Base-by-base conservation (phyloP, 2,888 invertebrate species). In the Blera fallax region DNA sequence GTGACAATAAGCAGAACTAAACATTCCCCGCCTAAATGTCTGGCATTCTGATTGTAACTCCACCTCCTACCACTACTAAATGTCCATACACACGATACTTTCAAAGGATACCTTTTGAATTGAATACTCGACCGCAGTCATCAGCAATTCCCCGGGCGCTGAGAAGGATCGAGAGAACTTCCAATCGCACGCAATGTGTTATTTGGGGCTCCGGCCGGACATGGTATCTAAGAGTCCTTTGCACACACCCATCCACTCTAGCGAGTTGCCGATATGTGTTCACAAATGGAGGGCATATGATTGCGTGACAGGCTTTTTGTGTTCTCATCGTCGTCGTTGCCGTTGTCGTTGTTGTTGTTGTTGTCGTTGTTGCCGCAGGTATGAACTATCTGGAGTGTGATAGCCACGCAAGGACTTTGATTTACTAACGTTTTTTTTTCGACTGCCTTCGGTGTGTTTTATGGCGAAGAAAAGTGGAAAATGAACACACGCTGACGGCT, bases 1-100 rank as follows among this genome's bases (percentile, higher is more conserved):
- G 78, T 83, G 83, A 78, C 73, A 83, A 83, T 83, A 83, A 73
- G 50, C 83, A 78, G 62, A 78, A 78, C 83, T 65, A 78, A 77
- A 83, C 67, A 72, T 73, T 83, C 73, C 67, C 65, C 67, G 2
- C 83, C 78, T 56, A 62, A 83, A 67, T 78, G 78, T 78, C 83
- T 78, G 78, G 52, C 78, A 83, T 83, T 73, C 48, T 83, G 83
- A 83, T 78, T 83, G 73, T 16, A 27, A 27, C 6, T 11, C 73
- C 14, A 14, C 11, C 32, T 2, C 64, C 54, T 24, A 24, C n/a
- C 67, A 2, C 29, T 18, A 54, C 37, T 18, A 40, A 76, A 76
- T 73, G 60, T 67, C 62, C 37, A 16, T 50, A 65, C 45, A 67
- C 45, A 67, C 72, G 52, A 56, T 62, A 60, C 18, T 58, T 16